Conservation (phyloP, 2,888 invertebrate species). For the Agelastica alni region DNA sequence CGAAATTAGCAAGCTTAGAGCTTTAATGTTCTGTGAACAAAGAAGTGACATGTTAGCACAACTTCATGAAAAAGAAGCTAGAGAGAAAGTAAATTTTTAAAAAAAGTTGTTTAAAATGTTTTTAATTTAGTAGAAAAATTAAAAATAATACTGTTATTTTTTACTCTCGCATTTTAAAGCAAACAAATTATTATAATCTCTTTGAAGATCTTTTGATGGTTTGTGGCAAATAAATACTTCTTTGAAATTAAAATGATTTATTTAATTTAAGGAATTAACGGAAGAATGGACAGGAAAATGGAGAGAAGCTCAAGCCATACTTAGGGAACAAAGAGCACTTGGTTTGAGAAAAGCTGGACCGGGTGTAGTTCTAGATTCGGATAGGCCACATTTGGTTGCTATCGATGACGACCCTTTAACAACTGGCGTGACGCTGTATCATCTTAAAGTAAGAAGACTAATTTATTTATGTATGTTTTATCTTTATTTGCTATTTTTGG, state of each 20-base stretch:
- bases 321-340: slow-evolving; percentile 85
- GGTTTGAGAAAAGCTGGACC: slow-evolving; percentile 85
- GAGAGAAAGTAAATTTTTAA: slow-evolving; percentile 68
- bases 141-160: too few relatives aligned
- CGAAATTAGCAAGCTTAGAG: slow-evolving; percentile 81
- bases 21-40: slow-evolving; percentile 70
- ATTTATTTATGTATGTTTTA: neutral
- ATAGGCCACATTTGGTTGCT: slow-evolving; percentile 89
- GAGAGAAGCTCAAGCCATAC: slow-evolving; percentile 86
- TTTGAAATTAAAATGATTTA: slow-evolving; percentile 4
- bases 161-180: neutral
- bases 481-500: too few relatives aligned
- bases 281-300: slow-evolving; percentile 94
- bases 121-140: too few relatives aligned
- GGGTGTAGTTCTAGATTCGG: slow-evolving; percentile 87
- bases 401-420: slow-evolving; percentile 89
- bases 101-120: too few relatives aligned
- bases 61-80: slow-evolving; percentile 87
- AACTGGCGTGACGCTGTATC: slow-evolving; percentile 89
- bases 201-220: too few relatives aligned
- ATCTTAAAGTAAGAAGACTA: slow-evolving; percentile 71
- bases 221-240: slow-evolving; percentile 15
- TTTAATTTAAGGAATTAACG: slow-evolving; percentile 65
- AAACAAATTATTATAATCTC: too few relatives aligned
- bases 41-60: slow-evolving; percentile 73